These are phyloP conservation scores for Calameuta pallipes DNA, from an alignment of 2,888 invertebrate genomes.

Conservation along the genomic window DNA sequence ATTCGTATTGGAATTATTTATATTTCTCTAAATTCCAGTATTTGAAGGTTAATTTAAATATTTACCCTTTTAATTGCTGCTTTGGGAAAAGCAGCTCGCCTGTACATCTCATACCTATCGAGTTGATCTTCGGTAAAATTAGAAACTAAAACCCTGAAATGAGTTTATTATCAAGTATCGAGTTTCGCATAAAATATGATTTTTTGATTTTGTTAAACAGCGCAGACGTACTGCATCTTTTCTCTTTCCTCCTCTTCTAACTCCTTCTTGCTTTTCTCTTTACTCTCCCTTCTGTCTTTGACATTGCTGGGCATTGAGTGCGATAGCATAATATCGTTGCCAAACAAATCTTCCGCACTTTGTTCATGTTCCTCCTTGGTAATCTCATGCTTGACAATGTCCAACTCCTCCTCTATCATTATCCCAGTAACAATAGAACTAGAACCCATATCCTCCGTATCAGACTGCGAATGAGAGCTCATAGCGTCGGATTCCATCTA, in stretches of 20 bases:
- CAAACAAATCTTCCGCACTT: constrained; percentile 49
- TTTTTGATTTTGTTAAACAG: background rate
- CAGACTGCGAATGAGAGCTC: constrained; percentile 45
- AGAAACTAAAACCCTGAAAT: constrained; percentile 90
- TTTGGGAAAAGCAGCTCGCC: constrained; percentile 97
- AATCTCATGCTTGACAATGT: constrained; percentile 47
- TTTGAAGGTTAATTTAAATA: constrained; percentile 13
- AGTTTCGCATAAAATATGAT: constrained; percentile 12
- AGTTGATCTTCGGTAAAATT: constrained; percentile 99
- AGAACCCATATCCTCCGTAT: constrained; percentile 35
- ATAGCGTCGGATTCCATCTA: constrained; percentile 43
- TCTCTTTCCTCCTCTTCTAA: constrained; percentile 94
- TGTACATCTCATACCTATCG: constrained; percentile 98
- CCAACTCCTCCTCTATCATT: constrained; percentile 30
- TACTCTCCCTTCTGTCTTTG: constrained; percentile 69
- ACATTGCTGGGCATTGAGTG: constrained; percentile 36
- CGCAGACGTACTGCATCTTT: constrained; percentile 88
- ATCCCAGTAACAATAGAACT: constrained; percentile 21
- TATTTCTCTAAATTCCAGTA: background rate
- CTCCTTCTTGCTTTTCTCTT: constrained; percentile 82
- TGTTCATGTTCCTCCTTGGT: constrained; percentile 33
- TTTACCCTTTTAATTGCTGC: constrained; percentile 92
- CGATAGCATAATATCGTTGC: constrained; percentile 52
- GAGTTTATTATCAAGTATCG: constrained; percentile 18
- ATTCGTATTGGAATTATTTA: background rate